These are phyloP conservation scores for Caloenas nicobarica DNA, from an alignment of 2,113 vertebrate genomes.

Conservation along the genomic window DNA sequence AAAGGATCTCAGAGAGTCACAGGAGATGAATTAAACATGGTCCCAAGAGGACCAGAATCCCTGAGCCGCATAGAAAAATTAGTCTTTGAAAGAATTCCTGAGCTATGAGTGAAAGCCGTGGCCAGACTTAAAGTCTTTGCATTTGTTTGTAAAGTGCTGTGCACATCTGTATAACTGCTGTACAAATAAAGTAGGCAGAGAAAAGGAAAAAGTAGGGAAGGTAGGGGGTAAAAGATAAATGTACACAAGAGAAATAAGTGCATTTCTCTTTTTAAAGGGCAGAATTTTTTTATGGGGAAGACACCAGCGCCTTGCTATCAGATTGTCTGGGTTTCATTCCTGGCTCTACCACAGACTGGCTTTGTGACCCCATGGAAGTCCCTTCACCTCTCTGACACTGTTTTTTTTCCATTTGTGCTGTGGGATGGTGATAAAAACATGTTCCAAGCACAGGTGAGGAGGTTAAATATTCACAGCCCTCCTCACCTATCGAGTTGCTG, in stretches of 20 bases:
- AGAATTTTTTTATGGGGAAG: background rate
- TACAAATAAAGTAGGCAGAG: background rate
- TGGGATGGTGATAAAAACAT: background rate
- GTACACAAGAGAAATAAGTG: background rate
- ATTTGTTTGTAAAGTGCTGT: background rate
- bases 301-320: background rate
- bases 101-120: background rate
- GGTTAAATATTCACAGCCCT: background rate
- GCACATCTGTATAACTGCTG: background rate
- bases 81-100: background rate
- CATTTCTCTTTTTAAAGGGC: background rate
- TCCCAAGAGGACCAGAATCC: background rate
- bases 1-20: background rate
- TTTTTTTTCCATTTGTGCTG: background rate
- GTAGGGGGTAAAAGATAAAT: background rate
- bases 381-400: background rate
- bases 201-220: background rate
- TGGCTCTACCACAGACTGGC: background rate
- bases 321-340: background rate
- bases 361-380: background rate
- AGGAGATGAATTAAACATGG: constrained; percentile 32
- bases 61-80: background rate
- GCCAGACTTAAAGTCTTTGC: background rate
- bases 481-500: background rate
- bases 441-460: background rate